These are phyloP conservation scores for Eilema caniola DNA, from an alignment of 2,888 invertebrate species.

Conservation along the genomic window DNA sequence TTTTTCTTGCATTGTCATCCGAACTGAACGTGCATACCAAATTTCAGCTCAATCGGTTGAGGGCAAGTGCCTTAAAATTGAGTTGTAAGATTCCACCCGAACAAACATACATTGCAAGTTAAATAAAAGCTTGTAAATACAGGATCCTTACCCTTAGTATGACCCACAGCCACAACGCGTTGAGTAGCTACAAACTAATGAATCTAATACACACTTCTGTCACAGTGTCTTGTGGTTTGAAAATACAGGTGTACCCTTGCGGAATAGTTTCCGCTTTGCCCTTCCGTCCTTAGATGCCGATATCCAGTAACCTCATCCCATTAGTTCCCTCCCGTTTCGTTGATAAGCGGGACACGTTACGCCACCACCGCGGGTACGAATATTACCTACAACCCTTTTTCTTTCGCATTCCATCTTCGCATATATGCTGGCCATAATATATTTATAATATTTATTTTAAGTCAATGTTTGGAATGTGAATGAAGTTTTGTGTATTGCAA, in stretches of 20 bases:
- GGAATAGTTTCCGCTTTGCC: neutral
- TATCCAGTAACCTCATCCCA: neutral
- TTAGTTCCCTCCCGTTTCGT: neutral
- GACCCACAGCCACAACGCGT: neutral
- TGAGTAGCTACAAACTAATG: neutral
- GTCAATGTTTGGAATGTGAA: neutral
- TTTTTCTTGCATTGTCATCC: too few relatives aligned
- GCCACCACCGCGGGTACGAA: slow-evolving; percentile 3
- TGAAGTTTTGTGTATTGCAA: neutral
- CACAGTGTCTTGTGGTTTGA: slow-evolving; percentile 2
- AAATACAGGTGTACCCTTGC: neutral
- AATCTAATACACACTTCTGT: neutral
- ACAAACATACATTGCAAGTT: too few relatives aligned
- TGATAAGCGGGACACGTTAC: slow-evolving; percentile 12
- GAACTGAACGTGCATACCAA: too few relatives aligned
- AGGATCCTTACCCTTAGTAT: neutral
- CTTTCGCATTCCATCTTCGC: neutral
- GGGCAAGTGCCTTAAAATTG: too few relatives aligned
- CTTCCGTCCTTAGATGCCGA: neutral
- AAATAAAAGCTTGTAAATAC: too few relatives aligned
- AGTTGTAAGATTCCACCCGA: too few relatives aligned
- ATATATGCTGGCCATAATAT: slow-evolving; percentile 9
- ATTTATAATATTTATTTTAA: slow-evolving; percentile 3
- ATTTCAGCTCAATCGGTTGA: too few relatives aligned
- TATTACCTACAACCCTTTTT: slow-evolving; percentile 13